phyloP scores from a whole-genome alignment of 1,140 invertebrate genomes.

The Drosophila azteca region DNA sequence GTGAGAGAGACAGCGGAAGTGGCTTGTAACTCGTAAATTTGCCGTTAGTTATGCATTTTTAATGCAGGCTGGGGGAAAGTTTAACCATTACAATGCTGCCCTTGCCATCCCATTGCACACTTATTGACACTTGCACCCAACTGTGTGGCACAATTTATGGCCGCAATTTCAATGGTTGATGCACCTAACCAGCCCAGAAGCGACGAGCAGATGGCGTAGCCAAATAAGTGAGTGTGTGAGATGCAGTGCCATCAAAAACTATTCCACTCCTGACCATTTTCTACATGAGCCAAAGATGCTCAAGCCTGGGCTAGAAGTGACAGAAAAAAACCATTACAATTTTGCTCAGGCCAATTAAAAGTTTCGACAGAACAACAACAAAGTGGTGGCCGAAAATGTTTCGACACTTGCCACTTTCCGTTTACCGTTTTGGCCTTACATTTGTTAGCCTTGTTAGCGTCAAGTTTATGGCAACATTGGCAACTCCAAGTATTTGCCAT shows the following conservation, averaged over 20 bases:
- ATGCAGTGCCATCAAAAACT: constrained; percentile 30
- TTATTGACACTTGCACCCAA: constrained; percentile 71
- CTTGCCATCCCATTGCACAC: constrained; percentile 47
- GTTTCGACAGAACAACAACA: constrained; percentile 64
- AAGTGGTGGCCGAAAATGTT: constrained; percentile 59
- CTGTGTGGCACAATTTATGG: constrained; percentile 65
- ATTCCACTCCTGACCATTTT: constrained; percentile 34
- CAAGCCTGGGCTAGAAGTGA: neutral
- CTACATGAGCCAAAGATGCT: neutral
- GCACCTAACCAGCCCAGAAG: too few species aligned
- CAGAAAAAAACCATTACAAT: constrained; percentile 64
- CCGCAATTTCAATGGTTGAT: constrained; percentile 45
- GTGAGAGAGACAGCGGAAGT: neutral
- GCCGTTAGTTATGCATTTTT: constrained; percentile 60
- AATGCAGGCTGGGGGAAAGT: constrained; percentile 46
- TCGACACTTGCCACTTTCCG: constrained; percentile 61
- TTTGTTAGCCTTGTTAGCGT: constrained; percentile 73
- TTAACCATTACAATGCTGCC: constrained; percentile 42
- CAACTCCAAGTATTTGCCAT: constrained; percentile 71
- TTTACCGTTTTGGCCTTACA: constrained; percentile 10
- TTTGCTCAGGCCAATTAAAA: constrained; percentile 75
- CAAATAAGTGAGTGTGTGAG: neutral
- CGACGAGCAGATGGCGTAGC: constrained; percentile 25
- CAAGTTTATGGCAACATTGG: constrained; percentile 55
- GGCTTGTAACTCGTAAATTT: constrained; percentile 53